Evolutionary conservation across 1,140 invertebrate species (phyloP).

Genomic region (Drosophila pseudoananassae): DNA sequence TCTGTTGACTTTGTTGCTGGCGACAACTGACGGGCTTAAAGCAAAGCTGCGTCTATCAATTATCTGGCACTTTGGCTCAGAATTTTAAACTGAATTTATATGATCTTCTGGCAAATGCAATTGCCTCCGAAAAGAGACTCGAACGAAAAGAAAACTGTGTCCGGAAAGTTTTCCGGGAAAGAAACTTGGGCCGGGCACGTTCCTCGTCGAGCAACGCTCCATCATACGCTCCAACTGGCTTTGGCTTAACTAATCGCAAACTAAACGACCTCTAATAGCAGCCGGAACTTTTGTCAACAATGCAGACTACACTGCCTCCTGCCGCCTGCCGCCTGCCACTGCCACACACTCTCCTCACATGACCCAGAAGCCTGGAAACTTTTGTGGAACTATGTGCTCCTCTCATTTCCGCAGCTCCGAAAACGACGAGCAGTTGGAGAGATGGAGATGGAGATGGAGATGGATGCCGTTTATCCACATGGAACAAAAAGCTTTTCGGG

Average conservation of each 20-base stretch:
- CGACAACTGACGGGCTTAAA: background rate
- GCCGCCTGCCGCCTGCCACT: no score
- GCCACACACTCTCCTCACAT: slow-evolving; percentile 12
- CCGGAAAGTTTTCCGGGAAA: slow-evolving; percentile 24
- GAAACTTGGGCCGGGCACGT: slow-evolving; percentile 54
- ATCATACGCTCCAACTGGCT: slow-evolving; percentile 60
- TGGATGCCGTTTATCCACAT: slow-evolving; percentile 52
- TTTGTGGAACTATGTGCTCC: slow-evolving; percentile 53
- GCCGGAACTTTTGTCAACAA: slow-evolving; percentile 77
- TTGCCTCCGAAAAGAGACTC: slow-evolving; percentile 15
- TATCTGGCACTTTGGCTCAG: slow-evolving; percentile 4
- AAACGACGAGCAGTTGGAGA: background rate
- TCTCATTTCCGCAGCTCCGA: slow-evolving; percentile 54
- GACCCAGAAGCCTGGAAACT: slow-evolving; percentile 49
- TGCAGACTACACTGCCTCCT: slow-evolving; percentile 44
- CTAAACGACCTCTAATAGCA: slow-evolving; percentile 80
- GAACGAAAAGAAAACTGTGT: slow-evolving; percentile 39
- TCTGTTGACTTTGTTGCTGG: no score
- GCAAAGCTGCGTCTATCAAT: background rate
- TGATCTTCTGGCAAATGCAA: slow-evolving; percentile 23
- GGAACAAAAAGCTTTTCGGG: slow-evolving; percentile 55
- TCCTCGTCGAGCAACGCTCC: slow-evolving; percentile 31
- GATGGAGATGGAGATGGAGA: background rate
- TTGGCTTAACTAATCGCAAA: slow-evolving; percentile 75
- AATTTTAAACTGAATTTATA: slow-evolving; percentile 34